Conservation (phyloP, 2,888 invertebrate species). For the Pachymerium ferrugineum region DNA sequence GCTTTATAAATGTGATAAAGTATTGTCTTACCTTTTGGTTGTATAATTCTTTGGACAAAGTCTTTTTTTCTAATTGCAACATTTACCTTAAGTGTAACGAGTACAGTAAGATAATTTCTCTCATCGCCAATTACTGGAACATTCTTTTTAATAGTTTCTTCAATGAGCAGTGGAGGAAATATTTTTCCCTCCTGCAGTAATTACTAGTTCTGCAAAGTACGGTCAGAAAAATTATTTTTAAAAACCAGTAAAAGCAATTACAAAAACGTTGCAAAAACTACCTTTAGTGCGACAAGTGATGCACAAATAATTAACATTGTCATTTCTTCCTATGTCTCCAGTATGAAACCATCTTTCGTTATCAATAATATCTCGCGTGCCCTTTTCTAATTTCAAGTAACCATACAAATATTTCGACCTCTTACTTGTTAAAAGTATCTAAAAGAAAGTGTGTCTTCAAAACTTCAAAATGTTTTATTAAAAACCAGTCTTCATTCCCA, state of each 20-base stretch:
- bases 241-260: neutral
- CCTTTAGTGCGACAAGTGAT: constrained; percentile 62
- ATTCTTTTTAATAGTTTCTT: constrained; percentile 70
- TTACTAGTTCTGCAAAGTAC: constrained; percentile 64
- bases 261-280: neutral
- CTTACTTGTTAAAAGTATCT: constrained; percentile 54
- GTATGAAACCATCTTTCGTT: constrained; percentile 76
- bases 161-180: constrained; percentile 75
- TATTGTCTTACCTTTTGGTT: too few relatives aligned
- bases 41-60: too few relatives aligned
- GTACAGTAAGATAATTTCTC: constrained; percentile 75
- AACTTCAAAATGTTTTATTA: neutral
- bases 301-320: constrained; percentile 65
- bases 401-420: constrained; percentile 88
- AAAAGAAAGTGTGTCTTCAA: neutral
- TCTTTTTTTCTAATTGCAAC: neutral
- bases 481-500: constrained; percentile 62
- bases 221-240: neutral
- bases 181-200: constrained; percentile 92
- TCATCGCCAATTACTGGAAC: constrained; percentile 76
- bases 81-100: constrained; percentile 76
- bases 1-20: too few relatives aligned
- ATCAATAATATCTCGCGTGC: constrained; percentile 70
- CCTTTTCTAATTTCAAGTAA: constrained; percentile 68
- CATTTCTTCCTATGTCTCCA: constrained; percentile 77